Base-by-base conservation (phyloP, 2,797 vertebrate species). In the Streptopelia turtur region DNA sequence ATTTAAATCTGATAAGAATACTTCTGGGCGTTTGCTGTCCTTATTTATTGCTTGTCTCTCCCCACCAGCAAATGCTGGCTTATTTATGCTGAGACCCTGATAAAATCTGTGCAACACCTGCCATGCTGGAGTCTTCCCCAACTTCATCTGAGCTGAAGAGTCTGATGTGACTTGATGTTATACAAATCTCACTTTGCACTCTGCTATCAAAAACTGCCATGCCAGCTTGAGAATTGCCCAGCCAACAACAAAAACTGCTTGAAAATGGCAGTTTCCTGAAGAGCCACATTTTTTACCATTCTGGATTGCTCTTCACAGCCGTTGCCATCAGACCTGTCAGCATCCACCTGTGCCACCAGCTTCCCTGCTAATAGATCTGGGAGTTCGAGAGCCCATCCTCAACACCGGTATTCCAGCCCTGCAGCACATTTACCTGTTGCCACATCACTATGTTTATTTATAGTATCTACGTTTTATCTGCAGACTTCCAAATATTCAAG, bases 61-160 rank as follows among this genome's bases (percentile, higher is more conserved):
- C 49, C 31, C 64, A 53, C 56, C 83, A 91, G 74, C 37, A 81
- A 92, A 89, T 79, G 59, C 35, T 64, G 66, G 13, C 11, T 90
- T 71, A 57, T 61, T 93, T 79, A 81, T 52, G 53, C 23, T 1
- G 30, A 89, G 77, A 87, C 84, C 63, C 63, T 61, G 90, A 74
- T 39, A 85, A 91, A 86, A 66, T 59, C 39, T 57, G 76, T 60
- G 43, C 63, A 94, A 28, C 83, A 60, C 74, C 83, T 82, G 85
- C 55, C 93, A 84, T 7, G 37, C 28, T 79, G 85, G 59, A 93
- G 77, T 45, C 37, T 83, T 94, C 82, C 80, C 70, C 89, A 88
- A 9, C 53, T 69, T 68, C 5, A 0, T 49, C 79, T 78, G 39
- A 89, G 39, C 49, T 79, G 69, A 64, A 77, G n/a, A 74, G 80